A percentile compares a stretch with the other conserved stretches of the same genome.
Evolutionary conservation across 1,140 invertebrate genomes (phyloP).

Genomic region (Atta cephalotes): DNA sequence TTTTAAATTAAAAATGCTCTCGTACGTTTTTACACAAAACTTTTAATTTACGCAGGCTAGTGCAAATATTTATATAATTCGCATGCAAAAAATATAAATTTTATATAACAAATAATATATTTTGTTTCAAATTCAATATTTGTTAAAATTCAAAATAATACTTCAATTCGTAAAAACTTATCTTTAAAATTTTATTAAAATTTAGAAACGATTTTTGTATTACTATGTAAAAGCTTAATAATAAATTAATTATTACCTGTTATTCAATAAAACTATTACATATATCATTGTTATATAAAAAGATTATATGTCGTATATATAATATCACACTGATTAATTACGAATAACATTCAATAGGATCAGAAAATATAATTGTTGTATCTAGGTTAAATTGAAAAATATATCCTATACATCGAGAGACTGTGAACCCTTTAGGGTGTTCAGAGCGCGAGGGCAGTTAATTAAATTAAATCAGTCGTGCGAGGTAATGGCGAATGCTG

Average conservation of each 20-base stretch:
- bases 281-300: not conserved
- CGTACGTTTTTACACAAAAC: not conserved
- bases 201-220: not conserved
- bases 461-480: constrained; percentile 72
- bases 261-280: not conserved
- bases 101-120: not conserved
- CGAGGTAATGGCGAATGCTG: constrained; percentile 70
- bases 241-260: not conserved
- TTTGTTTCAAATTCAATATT: not conserved
- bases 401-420: not conserved
- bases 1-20: not conserved
- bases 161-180: not conserved
- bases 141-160: not conserved
- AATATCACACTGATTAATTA: not conserved
- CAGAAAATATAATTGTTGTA: not conserved
- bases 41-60: not conserved
- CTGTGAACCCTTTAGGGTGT: constrained; percentile 30
- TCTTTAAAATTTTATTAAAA: not conserved
- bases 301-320: not conserved
- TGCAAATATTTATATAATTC: not conserved
- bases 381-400: constrained; percentile 27
- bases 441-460: constrained; percentile 57
- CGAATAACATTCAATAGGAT: not conserved
- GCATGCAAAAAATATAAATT: not conserved
- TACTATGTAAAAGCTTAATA: not conserved